Evolutionary conservation across 1,140 invertebrate species (phyloP), one percentile per base, ranked within the genome.

Genomic region (Anastatus disparis): DNA sequence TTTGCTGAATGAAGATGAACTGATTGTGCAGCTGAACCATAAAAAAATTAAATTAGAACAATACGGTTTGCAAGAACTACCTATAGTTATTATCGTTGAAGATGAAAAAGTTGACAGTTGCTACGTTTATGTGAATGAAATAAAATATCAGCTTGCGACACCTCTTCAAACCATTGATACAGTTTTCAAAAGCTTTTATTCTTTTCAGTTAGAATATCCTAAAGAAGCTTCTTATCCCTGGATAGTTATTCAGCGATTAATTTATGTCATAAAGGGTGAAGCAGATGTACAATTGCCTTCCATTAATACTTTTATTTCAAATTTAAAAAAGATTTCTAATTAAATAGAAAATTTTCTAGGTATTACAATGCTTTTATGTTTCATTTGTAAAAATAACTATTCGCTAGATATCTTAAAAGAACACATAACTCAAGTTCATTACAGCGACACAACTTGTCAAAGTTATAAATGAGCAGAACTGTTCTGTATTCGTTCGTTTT

Each of bases 111-210:
- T 65, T 29, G 44, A 29, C 15, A 35, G 62, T 44, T 70, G 22
- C 29, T 70, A 70, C 40, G 66, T 70, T 8, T 38, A 26, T 20
- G 59, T 65, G n/a, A 70, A 73, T 42, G 53, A 70, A 27, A 46
- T 70, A 13, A 29, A 15, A 20, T 70, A 70, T 31, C 17, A 70
- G 29, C 29, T 64, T 9, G 13, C 58, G 13, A 70, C 63, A 63
- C 31, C 53, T 13, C 58, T 74, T 12, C n/a, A 31, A 44, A 63
- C 63, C 13, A 20, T 74, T 6, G 73, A 71, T 40, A 55, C 70
- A 29, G 50, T 53, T 63, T 74, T 71, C 40, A 74, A 74, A 68
- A 74, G 73, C 46, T 74, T 74, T 50, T 74, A 67, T 27, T 24
- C 62, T 10, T 38, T 74, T 27, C 73, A 74, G 31, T 62, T 74